Evolutionary conservation across 2,888 invertebrate species (phyloP).

Genomic region (Tyria jacobaeae): DNA sequence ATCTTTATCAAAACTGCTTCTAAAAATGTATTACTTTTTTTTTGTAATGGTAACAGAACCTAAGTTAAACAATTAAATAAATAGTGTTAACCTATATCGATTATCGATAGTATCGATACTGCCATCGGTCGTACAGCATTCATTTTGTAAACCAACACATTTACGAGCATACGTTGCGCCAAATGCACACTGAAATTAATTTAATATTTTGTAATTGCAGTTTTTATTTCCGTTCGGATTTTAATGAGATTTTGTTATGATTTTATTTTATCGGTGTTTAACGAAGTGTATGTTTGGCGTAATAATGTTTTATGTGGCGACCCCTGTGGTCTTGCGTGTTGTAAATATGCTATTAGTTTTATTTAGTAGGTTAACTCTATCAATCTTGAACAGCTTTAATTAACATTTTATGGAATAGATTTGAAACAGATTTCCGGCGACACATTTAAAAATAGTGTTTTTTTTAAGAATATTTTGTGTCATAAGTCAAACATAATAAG

Average conservation of each 20-base stretch:
- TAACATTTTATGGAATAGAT: not conserved
- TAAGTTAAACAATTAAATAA: constrained; percentile 15
- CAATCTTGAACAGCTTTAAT: not conserved
- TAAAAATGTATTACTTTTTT: no score
- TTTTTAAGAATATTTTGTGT: not conserved
- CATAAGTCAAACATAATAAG: no score
- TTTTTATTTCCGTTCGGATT: constrained; percentile 65
- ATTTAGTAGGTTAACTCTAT: constrained; percentile 6
- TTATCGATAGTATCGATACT: constrained; percentile 50
- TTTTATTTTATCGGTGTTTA: constrained; percentile 57
- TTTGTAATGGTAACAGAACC: no score
- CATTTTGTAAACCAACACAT: constrained; percentile 46
- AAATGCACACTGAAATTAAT: constrained; percentile 64
- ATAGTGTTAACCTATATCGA: constrained; percentile 24
- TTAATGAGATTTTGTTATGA: constrained; percentile 67
- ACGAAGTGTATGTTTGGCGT: constrained; percentile 45
- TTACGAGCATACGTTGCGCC: constrained; percentile 62
- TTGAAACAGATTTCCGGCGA: not conserved
- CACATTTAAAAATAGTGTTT: not conserved
- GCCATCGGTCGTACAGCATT: constrained; percentile 42
- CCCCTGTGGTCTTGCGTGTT: constrained; percentile 38
- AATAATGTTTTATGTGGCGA: constrained; percentile 48
- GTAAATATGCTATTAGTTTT: constrained; percentile 14
- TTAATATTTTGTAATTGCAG: constrained; percentile 75
- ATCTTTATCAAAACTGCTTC: no score